Evolutionary conservation across 2,113 vertebrate genomes (phyloP).

Genomic region (Jacana jacana): DNA sequence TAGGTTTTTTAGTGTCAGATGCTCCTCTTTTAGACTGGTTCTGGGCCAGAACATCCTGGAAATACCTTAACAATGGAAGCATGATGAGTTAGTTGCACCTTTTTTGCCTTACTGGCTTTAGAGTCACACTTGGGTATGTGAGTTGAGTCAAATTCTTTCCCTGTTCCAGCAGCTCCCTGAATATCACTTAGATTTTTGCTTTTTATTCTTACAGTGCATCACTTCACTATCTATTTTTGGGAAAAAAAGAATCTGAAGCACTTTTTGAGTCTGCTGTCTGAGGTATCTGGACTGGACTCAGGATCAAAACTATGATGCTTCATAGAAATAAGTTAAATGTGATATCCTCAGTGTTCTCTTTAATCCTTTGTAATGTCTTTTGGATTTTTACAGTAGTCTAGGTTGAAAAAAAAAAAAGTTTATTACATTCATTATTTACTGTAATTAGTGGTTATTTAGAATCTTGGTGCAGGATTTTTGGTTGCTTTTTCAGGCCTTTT

Average conservation of each 20-base stretch:
- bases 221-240: neutral
- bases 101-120: neutral
- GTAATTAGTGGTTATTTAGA: neutral
- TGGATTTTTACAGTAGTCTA: neutral
- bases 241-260: neutral
- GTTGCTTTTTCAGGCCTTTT: neutral
- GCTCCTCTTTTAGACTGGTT: neutral
- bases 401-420: neutral
- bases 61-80: neutral
- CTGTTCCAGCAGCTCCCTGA: neutral
- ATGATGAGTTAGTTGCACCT: neutral
- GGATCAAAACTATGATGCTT: neutral
- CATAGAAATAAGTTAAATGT: neutral
- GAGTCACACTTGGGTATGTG: neutral
- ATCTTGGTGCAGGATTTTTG: neutral
- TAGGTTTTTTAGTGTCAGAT: neutral
- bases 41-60: neutral
- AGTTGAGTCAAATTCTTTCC: neutral
- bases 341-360: neutral
- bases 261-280: neutral
- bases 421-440: neutral
- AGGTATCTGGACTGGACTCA: neutral
- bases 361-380: neutral
- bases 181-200: neutral
- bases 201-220: neutral